Conservation (phyloP, 1,140 invertebrate species). For the Hestina assimilis region DNA sequence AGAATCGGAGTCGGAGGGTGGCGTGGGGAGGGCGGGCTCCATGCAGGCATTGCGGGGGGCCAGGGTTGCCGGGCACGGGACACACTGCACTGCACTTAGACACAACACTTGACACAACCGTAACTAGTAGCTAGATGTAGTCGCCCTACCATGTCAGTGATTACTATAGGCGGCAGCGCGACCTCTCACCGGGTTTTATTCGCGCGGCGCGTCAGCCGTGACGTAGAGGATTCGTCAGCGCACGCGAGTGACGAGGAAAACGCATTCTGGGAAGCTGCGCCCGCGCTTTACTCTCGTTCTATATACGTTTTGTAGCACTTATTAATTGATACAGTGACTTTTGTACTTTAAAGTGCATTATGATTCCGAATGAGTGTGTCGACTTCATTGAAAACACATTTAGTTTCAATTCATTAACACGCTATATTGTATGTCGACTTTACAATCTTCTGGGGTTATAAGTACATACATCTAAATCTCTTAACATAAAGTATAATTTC, state of each 20-base stretch:
- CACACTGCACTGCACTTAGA: conserved; percentile 11
- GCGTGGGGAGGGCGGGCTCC: conserved; percentile 47
- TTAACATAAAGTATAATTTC: no score
- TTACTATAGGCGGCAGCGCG: conserved; percentile 51
- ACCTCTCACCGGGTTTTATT: conserved; percentile 51
- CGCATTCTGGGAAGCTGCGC: conserved; percentile 67
- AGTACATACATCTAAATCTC: no score
- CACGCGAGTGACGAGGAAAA: conserved; percentile 64
- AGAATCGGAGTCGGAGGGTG: conserved; percentile 40
- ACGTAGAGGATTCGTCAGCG: conserved; percentile 53
- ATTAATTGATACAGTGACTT: not conserved
- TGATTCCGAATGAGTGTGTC: not conserved
- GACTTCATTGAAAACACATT: no score
- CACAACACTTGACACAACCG: not conserved
- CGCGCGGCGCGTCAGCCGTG: conserved; percentile 53
- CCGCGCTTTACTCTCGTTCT: conserved; percentile 4
- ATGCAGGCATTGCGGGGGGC: conserved; percentile 66
- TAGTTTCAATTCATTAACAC: no score
- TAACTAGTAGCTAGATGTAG: not conserved
- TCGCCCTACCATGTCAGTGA: not conserved
- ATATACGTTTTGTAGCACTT: not conserved
- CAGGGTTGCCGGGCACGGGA: conserved; percentile 35
- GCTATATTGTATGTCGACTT: no score
- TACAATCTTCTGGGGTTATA: no score
- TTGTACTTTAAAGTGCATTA: not conserved